These are phyloP conservation scores for Sinopyrophorus schimmeli DNA, from an alignment of 2,888 invertebrate species.

Conservation along the genomic window DNA sequence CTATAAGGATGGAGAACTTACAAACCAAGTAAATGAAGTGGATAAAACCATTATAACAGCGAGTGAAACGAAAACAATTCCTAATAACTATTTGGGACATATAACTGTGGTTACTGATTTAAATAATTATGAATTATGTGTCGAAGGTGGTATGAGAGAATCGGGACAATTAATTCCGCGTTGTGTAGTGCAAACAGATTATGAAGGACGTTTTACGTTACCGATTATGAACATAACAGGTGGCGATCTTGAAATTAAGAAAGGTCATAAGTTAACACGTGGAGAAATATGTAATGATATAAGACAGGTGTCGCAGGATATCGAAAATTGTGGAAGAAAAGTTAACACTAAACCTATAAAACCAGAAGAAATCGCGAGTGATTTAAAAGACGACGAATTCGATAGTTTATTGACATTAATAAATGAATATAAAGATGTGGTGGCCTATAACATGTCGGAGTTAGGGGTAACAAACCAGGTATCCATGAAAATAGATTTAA, in stretches of 20 bases:
- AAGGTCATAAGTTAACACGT: slow-evolving; percentile 9
- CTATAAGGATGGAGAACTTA: slow-evolving; percentile 16
- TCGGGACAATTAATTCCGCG: slow-evolving; percentile 28
- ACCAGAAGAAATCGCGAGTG: slow-evolving; percentile 3
- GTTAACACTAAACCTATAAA: slow-evolving; percentile 10
- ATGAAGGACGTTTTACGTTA: slow-evolving; percentile 22
- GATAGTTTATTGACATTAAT: slow-evolving; percentile 1
- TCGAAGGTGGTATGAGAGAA: slow-evolving; percentile 30
- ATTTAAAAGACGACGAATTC: slow-evolving; percentile 4
- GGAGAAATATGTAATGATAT: slow-evolving; percentile 11
- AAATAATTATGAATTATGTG: slow-evolving; percentile 17
- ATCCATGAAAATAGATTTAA: slow-evolving; percentile 38
- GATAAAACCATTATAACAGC: slow-evolving; percentile 11
- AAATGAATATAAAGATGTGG: slow-evolving; percentile 20
- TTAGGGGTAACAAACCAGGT: slow-evolving; percentile 25
- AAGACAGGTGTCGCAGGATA: background rate
- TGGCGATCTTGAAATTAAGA: slow-evolving; percentile 8
- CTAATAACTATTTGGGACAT: slow-evolving; percentile 27
- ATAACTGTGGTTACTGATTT: slow-evolving; percentile 19
- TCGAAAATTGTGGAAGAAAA: background rate
- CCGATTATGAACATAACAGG: slow-evolving; percentile 20
- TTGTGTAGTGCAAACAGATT: slow-evolving; percentile 28
- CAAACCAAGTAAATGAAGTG: slow-evolving; percentile 13
- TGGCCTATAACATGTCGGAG: slow-evolving; percentile 28
- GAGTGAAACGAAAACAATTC: slow-evolving; percentile 18